Evolutionary conservation across 2,113 vertebrate species (phyloP).

Genomic region (Trematocara unimaculatum): DNA sequence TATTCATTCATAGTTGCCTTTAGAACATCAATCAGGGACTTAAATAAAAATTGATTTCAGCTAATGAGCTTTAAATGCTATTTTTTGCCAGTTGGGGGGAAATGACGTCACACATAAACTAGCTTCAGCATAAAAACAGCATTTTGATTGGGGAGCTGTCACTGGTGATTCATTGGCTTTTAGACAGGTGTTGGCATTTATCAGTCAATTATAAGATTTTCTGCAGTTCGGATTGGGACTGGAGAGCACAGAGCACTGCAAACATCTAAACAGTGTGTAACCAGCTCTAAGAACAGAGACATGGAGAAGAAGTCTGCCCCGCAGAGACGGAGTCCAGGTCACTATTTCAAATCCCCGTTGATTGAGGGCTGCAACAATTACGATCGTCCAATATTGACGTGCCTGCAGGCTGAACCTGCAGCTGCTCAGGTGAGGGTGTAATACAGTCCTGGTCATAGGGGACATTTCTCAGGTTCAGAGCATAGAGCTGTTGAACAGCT

Average conservation of each 20-base stretch:
- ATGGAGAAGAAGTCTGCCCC: not conserved
- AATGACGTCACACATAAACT: not conserved
- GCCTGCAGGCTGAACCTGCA: not conserved
- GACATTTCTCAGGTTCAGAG: not conserved
- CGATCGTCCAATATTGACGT: not conserved
- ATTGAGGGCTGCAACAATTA: not conserved
- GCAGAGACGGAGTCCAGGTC: not conserved
- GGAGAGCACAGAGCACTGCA: not conserved
- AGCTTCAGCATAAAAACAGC: not conserved
- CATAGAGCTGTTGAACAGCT: not conserved
- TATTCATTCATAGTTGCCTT: not conserved
- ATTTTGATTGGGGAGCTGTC: not conserved
- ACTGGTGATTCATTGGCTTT: not conserved
- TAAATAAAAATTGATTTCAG: slow-evolving; percentile 2
- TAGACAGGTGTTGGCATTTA: not conserved
- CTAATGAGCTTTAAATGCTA: not conserved
- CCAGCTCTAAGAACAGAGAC: not conserved
- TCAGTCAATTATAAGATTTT: not conserved
- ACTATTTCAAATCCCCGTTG: not conserved
- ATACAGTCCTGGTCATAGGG: not conserved
- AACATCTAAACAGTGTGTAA: not conserved
- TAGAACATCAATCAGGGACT: not conserved
- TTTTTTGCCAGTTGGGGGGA: not conserved
- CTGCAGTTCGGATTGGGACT: not conserved
- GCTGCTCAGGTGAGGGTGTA: not conserved